A percentile compares a stretch with the other conserved stretches of the same genome.
Evolutionary conservation across 2,888 invertebrate species (phyloP).

Genomic region (Drosophila algonquin): DNA sequence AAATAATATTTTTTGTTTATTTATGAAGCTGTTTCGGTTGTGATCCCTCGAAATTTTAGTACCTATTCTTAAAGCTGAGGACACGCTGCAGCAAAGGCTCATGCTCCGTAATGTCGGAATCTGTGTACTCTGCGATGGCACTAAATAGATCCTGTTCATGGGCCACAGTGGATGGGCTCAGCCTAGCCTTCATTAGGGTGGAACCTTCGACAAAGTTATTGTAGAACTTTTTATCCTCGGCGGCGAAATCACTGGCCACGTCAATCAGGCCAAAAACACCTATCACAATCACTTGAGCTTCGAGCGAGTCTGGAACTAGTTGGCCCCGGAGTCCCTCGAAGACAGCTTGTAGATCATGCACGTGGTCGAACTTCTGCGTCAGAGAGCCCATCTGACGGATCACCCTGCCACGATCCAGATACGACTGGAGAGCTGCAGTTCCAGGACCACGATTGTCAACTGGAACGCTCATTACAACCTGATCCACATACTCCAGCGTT

Average conservation of each 20-base stretch:
- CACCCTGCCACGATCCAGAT: background rate
- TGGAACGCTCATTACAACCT: conserved; percentile 5
- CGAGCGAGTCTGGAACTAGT: background rate
- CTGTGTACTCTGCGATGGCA: background rate
- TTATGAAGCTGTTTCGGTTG: background rate
- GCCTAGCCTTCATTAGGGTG: conserved; percentile 11
- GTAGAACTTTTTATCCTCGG: conserved; percentile 12
- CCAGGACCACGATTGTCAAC: conserved; percentile 11
- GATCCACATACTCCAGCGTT: background rate
- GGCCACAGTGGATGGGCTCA: conserved; percentile 1
- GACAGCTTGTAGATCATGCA: background rate
- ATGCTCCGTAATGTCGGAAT: background rate
- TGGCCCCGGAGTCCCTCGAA: background rate
- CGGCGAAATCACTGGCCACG: background rate
- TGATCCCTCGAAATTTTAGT: background rate
- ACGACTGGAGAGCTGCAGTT: background rate
- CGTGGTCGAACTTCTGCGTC: conserved; percentile 3
- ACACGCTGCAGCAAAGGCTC: background rate
- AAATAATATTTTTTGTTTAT: background rate
- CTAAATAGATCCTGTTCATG: conserved; percentile 18
- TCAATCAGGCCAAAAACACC: conserved; percentile 2
- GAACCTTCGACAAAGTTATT: conserved; percentile 8
- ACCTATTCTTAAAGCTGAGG: conserved; percentile 13
- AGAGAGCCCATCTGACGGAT: background rate
- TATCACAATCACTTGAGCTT: background rate